phyloP scores from a whole-genome alignment of 2,113 vertebrate genomes.

The Anser cygnoides region DNA sequence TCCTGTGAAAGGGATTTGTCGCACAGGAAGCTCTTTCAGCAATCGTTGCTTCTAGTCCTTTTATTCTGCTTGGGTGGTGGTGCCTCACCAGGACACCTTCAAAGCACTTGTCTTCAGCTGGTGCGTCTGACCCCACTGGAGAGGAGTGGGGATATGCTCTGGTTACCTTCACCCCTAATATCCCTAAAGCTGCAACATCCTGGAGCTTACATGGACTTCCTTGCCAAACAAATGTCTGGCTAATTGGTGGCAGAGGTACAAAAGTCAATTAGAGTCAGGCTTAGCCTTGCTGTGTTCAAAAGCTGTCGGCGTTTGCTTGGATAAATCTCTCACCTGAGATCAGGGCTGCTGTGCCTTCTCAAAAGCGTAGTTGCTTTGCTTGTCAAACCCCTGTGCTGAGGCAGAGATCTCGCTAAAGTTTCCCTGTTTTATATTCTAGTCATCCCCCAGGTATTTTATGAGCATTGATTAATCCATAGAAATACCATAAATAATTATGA shows the following conservation, averaged over 20 bases:
- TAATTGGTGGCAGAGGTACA: not conserved
- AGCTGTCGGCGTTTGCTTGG: not conserved
- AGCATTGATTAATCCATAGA: slow-evolving; percentile 61
- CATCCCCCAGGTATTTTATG: not conserved
- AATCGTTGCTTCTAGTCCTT: not conserved
- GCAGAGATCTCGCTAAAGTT: not conserved
- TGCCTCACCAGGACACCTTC: not conserved
- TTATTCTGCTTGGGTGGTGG: not conserved
- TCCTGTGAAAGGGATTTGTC: not conserved
- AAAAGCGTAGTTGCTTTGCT: rapidly evolving
- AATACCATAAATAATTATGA: slow-evolving; percentile 65
- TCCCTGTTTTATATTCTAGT: slow-evolving; percentile 14
- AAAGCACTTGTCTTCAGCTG: not conserved
- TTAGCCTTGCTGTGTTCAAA: not conserved
- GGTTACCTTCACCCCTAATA: not conserved
- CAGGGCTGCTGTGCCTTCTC: not conserved
- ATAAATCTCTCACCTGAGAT: not conserved
- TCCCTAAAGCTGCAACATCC: not conserved
- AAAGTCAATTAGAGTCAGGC: not conserved
- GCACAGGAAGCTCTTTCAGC: not conserved
- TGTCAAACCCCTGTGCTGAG: not conserved
- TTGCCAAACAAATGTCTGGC: not conserved
- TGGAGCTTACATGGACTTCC: not conserved
- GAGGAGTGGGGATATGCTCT: not conserved
- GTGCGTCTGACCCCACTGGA: not conserved